Evolutionary conservation across 2,797 vertebrate species (phyloP), one percentile per base, ranked within the genome.

Genomic region (Aldrovandia affinis): DNA sequence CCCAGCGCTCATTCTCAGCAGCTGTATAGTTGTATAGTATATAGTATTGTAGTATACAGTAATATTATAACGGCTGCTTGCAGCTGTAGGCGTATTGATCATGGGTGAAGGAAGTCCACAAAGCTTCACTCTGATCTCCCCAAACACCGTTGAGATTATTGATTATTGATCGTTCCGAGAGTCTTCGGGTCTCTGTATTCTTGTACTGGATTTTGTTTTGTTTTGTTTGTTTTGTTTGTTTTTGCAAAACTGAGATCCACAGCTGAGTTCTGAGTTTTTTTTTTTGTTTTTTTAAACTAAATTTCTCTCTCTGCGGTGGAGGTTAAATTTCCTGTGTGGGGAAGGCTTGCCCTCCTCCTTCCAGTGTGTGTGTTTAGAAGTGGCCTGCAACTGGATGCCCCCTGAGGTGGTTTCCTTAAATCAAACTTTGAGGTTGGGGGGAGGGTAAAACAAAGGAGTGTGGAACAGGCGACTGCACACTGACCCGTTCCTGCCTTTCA

Each of bases 361-460:
- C 30, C 63, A 68, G 63, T 30, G 2, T 68, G 63, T 15, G 63
- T 12, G n/a, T n/a, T n/a, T 68, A 68, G 30, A 68, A 30, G 63
- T 12, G 3, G 63, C 63, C 14, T 10, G 28, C 63, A 28, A 36
- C 63, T 68, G 63, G 28, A 30, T 68, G 30, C 28, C n/a, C 63
- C 68, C 36, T 73, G 68, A 73, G 68, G 68, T 73, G 36, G 68
- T 15, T 73, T 73, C 68, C 5, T 12, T 73, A 50, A 50, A 50
- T 50, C 6, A 6, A 0, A 12, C 30, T 70, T 73, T 42, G 15
- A 5, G 33, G 36, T 12, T 20, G 20, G 20, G 7, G 57, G 20
- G 61, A 14, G n/a, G 28, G 68, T 33, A 4, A 15, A 42, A n/a
- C n/a, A n/a, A 20, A 20, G 68, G 68, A 73, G 68, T 6, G 33